A percentile compares a stretch with the other conserved stretches of the same genome.
Conservation (phyloP, 2,797 vertebrate genomes). For the Loris lydekkerianus region DNA sequence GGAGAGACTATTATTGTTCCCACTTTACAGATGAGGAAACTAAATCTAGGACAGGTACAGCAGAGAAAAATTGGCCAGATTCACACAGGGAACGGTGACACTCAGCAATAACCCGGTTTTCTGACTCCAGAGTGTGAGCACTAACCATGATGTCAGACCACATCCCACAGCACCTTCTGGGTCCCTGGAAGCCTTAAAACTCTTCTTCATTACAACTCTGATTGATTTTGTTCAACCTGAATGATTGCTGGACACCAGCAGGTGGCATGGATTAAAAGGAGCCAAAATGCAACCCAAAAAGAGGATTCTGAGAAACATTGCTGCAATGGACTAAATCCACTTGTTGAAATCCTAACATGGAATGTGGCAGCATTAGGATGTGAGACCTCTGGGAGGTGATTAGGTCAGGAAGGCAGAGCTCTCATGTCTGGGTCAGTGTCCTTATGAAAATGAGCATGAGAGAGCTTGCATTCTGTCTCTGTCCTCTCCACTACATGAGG, state of each 20-base stretch:
- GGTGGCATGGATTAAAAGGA: background rate
- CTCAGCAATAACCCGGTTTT: background rate
- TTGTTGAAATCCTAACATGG: background rate
- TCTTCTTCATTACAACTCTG: background rate
- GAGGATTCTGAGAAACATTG: background rate
- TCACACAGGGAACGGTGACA: background rate
- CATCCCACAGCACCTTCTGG: background rate
- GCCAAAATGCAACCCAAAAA: background rate
- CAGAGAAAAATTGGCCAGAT: background rate
- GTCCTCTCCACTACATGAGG: rapidly evolving
- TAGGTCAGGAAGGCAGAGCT: background rate
- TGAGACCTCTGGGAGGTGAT: background rate
- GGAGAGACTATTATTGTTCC: background rate
- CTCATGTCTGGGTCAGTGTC: background rate
- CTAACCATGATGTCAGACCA: background rate
- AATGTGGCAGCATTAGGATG: background rate
- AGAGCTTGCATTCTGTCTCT: background rate
- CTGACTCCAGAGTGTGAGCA: background rate
- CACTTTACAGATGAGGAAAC: background rate
- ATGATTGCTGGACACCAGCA: background rate
- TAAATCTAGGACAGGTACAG: background rate
- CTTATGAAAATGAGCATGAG: background rate
- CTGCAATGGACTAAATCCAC: too few relatives aligned
- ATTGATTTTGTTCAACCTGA: background rate
- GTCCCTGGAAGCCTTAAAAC: background rate